Evolutionary conservation across 2,888 invertebrate species (phyloP), one percentile per base, ranked within the genome.

Genomic region (Parnassius glacialis): DNA sequence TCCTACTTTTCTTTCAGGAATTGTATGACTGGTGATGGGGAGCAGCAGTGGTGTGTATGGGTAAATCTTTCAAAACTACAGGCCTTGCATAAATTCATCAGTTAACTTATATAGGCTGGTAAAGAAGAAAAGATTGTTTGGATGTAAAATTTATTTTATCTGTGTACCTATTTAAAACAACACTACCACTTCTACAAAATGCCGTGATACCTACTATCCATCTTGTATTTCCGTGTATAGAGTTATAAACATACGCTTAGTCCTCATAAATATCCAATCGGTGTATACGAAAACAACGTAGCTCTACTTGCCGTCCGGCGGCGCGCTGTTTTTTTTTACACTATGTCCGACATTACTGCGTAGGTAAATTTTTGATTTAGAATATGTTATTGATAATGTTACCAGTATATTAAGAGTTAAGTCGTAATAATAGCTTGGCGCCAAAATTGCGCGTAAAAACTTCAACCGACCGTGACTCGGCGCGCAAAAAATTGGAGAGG

Each of bases 391-490:
- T 58, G 60, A 52, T 51, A 50, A 7, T 52, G 43, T 51, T 64
- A 51, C 52, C 57, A 60, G 51, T 57, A 72, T 78, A 74, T 82
- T 74, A 74, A 81, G 34, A 34, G 5, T 34, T 34, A 34, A 34
- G 34, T 81, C 75, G 70, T 78, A 56, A 70, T 70, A 72, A 74
- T 74, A 76, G 74, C 79, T 84, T 81, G 90, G 90, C 90, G 90
- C 90, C 87, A 84, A 90, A 88, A 90, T 89, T 86, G 83, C 84
- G 77, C 75, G 75, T 80, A 90, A 90, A 90, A 90, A 90, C 79
- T 70, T 72, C 83, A 88, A 87, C 84, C 90, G 90, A 79, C 90
- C 90, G 74, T 90, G 90, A 90, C 90, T 86, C 74, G 65, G 56
- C 52, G 50, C 61, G 64, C 73, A 78, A 83, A 82, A 83, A 86